A percentile compares a stretch with the other conserved stretches of the same genome.
These are phyloP conservation scores for Trichechus manatus DNA, from an alignment of 2,113 vertebrate genomes.

Conservation along the genomic window DNA sequence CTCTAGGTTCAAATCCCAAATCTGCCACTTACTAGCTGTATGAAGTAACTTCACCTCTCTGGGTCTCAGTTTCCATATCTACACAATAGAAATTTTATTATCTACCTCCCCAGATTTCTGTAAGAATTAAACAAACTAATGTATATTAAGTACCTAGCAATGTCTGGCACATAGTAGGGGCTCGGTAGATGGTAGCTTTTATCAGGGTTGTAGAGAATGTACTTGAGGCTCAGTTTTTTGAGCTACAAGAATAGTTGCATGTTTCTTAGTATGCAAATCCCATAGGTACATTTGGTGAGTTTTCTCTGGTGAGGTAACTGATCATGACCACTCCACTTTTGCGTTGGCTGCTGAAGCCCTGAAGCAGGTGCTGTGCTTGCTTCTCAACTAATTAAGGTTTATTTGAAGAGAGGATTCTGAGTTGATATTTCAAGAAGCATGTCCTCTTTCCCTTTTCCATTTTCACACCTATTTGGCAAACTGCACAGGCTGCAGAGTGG, in stretches of 20 bases:
- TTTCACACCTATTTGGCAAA: constrained; percentile 56
- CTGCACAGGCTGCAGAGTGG: constrained; percentile 28
- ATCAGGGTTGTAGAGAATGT: background rate
- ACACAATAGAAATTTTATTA: constrained; percentile 25
- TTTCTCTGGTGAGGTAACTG: background rate
- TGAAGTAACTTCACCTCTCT: constrained; percentile 48
- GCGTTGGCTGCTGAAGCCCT: constrained; percentile 35
- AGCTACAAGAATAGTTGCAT: background rate
- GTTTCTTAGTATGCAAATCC: constrained; percentile 46
- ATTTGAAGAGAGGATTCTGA: constrained; percentile 61
- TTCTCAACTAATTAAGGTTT: constrained; percentile 59
- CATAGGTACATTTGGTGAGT: background rate
- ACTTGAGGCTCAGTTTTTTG: constrained; percentile 51
- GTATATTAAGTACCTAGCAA: background rate
- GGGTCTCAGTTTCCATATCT: constrained; percentile 41
- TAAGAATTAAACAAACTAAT: constrained; percentile 19
- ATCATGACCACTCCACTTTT: background rate
- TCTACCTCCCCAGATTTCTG: background rate
- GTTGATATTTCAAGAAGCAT: constrained; percentile 43
- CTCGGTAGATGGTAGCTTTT: constrained; percentile 28
- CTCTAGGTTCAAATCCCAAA: constrained; percentile 48
- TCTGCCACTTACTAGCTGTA: background rate
- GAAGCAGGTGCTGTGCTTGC: constrained; percentile 40
- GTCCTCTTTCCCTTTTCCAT: background rate
- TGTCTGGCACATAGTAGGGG: background rate